Conservation (phyloP, 1,140 invertebrate genomes). For the Formica selysi region DNA sequence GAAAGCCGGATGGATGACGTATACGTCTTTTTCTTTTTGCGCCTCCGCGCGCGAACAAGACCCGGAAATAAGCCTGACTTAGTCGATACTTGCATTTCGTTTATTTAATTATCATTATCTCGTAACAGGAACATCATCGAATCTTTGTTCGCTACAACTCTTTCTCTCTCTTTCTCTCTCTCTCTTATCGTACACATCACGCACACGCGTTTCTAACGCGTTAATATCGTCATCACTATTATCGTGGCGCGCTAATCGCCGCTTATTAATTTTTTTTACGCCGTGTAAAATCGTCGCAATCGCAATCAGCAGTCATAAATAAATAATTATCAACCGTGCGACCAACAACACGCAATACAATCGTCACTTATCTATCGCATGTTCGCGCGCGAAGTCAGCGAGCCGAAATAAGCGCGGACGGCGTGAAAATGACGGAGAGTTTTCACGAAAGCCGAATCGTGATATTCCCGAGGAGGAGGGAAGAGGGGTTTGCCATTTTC, state of each 20-base stretch:
- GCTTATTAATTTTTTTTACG: slow-evolving; percentile 43
- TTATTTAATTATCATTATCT: slow-evolving; percentile 82
- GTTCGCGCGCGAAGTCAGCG: slow-evolving; percentile 56
- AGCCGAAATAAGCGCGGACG: slow-evolving; percentile 21
- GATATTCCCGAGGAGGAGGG: neutral
- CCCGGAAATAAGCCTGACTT: slow-evolving; percentile 81
- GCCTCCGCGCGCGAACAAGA: slow-evolving; percentile 63
- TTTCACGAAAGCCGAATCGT: neutral
- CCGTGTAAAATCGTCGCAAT: slow-evolving; percentile 59
- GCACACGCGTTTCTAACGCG: slow-evolving; percentile 31
- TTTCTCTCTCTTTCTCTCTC: neutral
- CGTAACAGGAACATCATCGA: slow-evolving; percentile 86
- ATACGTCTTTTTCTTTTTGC: neutral
- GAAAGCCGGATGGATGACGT: neutral
- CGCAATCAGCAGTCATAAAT: slow-evolving; percentile 79
- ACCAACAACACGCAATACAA: slow-evolving; percentile 79
- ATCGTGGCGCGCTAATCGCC: slow-evolving; percentile 57
- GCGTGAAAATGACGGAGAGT: neutral
- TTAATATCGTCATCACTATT: slow-evolving; percentile 71
- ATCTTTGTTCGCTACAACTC: slow-evolving; percentile 82
- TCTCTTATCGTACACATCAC: slow-evolving; percentile 9
- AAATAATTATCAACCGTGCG: slow-evolving; percentile 83
- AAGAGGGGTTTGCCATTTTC: neutral
- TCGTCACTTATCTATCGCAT: slow-evolving; percentile 75
- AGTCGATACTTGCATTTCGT: slow-evolving; percentile 79